These are phyloP conservation scores for Palythoa caribaeorum DNA, from an alignment of 92 coral and sea anemone species.

Conservation along the genomic window DNA sequence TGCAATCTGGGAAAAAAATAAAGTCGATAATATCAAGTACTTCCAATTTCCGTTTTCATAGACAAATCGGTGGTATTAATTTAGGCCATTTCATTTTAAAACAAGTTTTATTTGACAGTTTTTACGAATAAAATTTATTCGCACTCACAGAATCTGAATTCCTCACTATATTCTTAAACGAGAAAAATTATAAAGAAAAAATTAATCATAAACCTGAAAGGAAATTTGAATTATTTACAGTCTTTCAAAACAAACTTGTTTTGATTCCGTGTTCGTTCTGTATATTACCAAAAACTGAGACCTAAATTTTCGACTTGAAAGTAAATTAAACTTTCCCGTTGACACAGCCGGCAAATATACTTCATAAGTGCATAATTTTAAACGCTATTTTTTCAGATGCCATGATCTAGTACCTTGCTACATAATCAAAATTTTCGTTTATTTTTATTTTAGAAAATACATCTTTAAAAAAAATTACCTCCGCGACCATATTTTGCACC, in stretches of 20 bases:
- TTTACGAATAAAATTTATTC: background rate
- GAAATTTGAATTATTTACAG: background rate
- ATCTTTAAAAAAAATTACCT: conserved; percentile 65
- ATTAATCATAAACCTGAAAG: background rate
- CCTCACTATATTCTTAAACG: no score
- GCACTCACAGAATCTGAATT: background rate
- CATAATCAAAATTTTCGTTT: background rate
- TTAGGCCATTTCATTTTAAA: background rate
- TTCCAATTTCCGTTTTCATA: background rate
- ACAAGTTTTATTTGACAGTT: background rate
- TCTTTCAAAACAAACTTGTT: background rate
- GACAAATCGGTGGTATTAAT: background rate
- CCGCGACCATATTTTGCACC: conserved; percentile 93
- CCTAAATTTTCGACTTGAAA: background rate
- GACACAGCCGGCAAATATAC: background rate
- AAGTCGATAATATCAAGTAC: background rate
- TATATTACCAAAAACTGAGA: background rate
- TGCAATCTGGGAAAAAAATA: background rate
- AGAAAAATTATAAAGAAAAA: background rate
- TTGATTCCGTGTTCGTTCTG: background rate
- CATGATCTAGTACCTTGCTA: conserved; percentile 1
- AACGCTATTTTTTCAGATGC: conserved; percentile 33
- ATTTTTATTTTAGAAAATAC: background rate
- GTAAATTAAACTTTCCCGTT: background rate
- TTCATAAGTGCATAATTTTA: background rate